These are phyloP conservation scores for Pterophyllum scalare DNA, from an alignment of 2,113 vertebrate genomes.

Conservation along the genomic window DNA sequence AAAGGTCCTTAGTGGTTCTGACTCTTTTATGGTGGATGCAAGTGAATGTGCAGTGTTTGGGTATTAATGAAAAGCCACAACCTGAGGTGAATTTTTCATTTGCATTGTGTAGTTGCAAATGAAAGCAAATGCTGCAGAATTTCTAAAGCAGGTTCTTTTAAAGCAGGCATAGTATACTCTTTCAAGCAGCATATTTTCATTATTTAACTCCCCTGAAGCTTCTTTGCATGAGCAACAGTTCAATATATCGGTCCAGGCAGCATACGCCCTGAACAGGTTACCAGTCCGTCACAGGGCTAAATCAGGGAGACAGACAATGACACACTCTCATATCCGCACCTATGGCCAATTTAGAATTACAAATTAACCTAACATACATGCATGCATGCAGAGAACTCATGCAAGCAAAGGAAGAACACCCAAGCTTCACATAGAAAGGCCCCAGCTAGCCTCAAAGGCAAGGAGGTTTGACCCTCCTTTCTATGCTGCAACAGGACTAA, in stretches of 20 bases:
- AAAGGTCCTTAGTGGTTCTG: too few species aligned
- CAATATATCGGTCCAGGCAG: background rate
- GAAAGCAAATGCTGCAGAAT: background rate
- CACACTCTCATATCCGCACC: too few species aligned
- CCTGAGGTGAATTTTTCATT: background rate
- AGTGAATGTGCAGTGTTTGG: background rate
- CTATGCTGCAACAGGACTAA: background rate
- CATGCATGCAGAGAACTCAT: too few species aligned
- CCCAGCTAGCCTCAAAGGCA: background rate
- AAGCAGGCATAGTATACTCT: background rate
- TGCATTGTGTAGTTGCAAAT: background rate
- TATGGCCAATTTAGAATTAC: too few species aligned
- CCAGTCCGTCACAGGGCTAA: too few species aligned
- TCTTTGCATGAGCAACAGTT: background rate
- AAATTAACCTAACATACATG: too few species aligned
- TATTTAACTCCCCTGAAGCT: background rate
- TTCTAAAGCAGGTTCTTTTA: background rate
- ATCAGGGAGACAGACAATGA: too few species aligned
- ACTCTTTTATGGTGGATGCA: too few species aligned
- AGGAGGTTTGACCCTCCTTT: background rate
- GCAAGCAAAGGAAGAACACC: too few species aligned
- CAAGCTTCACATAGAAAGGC: too few species aligned
- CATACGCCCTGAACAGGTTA: too few species aligned
- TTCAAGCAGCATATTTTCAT: background rate
- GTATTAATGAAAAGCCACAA: background rate